phyloP scores from a whole-genome alignment of 2,797 vertebrate species.

The Eptatretus atami region DNA sequence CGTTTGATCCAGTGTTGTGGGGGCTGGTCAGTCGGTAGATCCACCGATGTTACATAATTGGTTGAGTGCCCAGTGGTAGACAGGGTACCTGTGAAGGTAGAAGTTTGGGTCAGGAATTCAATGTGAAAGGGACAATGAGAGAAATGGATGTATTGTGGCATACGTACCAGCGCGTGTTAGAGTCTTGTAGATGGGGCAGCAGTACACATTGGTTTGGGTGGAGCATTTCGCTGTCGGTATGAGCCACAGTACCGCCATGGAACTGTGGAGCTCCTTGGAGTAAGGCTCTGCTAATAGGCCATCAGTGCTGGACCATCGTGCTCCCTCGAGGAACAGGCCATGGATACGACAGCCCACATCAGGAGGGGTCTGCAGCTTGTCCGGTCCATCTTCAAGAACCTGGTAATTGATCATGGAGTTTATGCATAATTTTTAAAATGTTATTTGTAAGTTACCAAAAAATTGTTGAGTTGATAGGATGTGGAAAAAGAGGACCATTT shows the following conservation, averaged over 20 bases:
- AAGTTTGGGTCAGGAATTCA: neutral
- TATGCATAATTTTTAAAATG: too few relatives aligned
- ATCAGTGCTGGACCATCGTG: conserved; percentile 23
- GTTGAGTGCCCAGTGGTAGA: conserved; percentile 56
- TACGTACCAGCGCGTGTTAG: conserved; percentile 38
- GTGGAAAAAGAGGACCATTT: too few relatives aligned
- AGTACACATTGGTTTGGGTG: conserved; percentile 19
- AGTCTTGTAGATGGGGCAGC: conserved; percentile 65
- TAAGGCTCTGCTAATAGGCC: conserved; percentile 23
- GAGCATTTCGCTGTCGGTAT: conserved; percentile 19
- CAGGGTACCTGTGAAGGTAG: conserved; percentile 23
- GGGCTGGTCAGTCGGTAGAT: conserved; percentile 24
- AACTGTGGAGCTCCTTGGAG: conserved; percentile 46
- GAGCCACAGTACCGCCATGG: conserved; percentile 48
- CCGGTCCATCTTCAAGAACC: conserved; percentile 19
- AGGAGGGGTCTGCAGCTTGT: conserved; percentile 20
- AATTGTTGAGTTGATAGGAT: too few relatives aligned
- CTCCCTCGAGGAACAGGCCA: conserved; percentile 50
- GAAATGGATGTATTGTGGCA: neutral
- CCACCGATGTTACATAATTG: conserved; percentile 46
- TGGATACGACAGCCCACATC: conserved; percentile 34
- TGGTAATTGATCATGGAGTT: conserved; percentile 11
- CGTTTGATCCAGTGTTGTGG: conserved; percentile 55
- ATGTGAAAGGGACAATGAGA: neutral
- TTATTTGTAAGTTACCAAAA: too few relatives aligned